A percentile compares a stretch with the other conserved stretches of the same genome.
Conservation (phyloP, 2,113 vertebrate species). For the Myotis lucifugus region DNA sequence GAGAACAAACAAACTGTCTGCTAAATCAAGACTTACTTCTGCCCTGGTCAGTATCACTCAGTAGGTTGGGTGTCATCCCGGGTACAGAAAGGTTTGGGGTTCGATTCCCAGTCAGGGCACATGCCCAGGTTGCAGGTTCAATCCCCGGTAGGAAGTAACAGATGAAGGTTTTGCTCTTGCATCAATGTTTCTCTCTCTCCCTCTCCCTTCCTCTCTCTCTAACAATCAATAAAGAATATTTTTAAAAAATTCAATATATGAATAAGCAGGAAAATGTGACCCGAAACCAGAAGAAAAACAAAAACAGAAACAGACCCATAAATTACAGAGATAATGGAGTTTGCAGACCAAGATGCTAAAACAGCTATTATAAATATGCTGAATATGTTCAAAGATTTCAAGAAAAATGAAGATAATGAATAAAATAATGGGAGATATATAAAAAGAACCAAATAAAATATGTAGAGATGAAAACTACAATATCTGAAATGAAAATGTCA, state of each 20-base stretch:
- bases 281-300: neutral
- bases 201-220: neutral
- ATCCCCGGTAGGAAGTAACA: neutral
- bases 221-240: neutral
- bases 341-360: neutral
- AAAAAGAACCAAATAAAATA: neutral
- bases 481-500: slow-evolving; percentile 18
- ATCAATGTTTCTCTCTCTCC: neutral
- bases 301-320: neutral
- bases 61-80: neutral
- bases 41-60: neutral
- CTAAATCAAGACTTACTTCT: neutral
- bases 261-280: neutral
- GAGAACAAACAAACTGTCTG: neutral
- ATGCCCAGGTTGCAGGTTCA: neutral
- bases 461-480: no score
- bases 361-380: neutral
- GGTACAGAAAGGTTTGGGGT: neutral
- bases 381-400: neutral
- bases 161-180: neutral
- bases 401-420: neutral
- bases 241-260: neutral
- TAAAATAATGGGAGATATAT: neutral
- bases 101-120: neutral
- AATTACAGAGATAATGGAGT: neutral